Conservation (phyloP, 2,113 vertebrate species). For the Sialia sialis region DNA sequence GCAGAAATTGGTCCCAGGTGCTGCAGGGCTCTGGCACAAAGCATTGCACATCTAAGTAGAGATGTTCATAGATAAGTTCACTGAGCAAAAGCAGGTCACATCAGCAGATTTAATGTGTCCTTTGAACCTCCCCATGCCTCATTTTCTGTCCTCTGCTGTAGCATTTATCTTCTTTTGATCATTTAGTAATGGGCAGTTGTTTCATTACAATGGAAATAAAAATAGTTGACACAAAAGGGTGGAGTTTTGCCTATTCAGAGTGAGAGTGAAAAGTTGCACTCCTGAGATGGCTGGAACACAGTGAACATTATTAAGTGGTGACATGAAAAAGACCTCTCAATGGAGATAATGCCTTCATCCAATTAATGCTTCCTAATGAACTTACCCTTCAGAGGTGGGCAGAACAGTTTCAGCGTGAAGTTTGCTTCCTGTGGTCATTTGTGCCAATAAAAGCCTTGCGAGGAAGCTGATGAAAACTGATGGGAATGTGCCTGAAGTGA, state of each 20-base stretch:
- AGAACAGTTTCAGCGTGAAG: not conserved
- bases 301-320: not conserved
- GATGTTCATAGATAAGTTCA: not conserved
- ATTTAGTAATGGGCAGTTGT: not conserved
- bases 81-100: not conserved
- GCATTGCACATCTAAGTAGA: not conserved
- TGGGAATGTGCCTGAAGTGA: conserved; percentile 34
- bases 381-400: not conserved
- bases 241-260: not conserved
- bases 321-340: conserved; percentile 29
- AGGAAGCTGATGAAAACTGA: not conserved
- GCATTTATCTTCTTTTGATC: not conserved
- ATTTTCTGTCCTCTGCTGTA: not conserved
- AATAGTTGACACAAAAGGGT: not conserved
- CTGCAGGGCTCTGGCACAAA: not conserved
- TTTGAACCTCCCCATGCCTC: not conserved
- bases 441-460: not conserved
- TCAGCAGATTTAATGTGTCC: not conserved
- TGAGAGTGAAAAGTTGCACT: not conserved
- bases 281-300: not conserved
- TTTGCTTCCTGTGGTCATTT: conserved; percentile 49
- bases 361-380: conserved; percentile 52
- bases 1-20: not conserved
- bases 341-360: conserved; percentile 15
- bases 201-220: conserved; percentile 44